Base-by-base conservation (phyloP, 2,113 vertebrate species). In the Tachycineta bicolor region DNA sequence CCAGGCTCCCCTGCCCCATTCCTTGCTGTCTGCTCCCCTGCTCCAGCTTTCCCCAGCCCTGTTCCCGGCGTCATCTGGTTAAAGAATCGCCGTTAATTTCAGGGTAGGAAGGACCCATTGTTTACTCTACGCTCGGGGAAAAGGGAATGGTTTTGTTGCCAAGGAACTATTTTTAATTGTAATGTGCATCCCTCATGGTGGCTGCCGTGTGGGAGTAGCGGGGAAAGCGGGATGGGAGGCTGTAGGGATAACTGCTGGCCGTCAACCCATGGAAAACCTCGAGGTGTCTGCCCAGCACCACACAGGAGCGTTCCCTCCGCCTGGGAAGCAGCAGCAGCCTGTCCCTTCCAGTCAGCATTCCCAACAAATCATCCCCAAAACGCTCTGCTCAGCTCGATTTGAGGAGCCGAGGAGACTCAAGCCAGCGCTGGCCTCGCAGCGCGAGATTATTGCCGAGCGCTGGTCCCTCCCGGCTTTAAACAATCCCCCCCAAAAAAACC, bases 161-260 rank as follows among this genome's bases (percentile, higher is more conserved):
- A 96, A 90, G 69, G 52, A 77, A 34, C 90, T 97, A 94, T 96
- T 97, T 96, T 96, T 95, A 96, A 67, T 83, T 33, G 39, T 86
- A 37, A 94, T 55, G 82, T 26, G 70, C 82, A 90, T 92, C 64
- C 93, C 80, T 68, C 3, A 44, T 26, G 90, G 82, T 29, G 52
- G 56, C 64, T 24, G 75, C 82, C 15, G 75, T 1, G 24, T 81
- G 79, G 76, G 90, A 90, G 59, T 0, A 52, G 56, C 87, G 53
- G 84, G 14, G 24, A 6, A 25, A 39, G 31, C 1, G 3, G 14
- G 56, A 13, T 9, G 74, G 60, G 49, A 65, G 34, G 28, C n/a
- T 3, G 22, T 7, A 4, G n/a, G 79, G 74, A 79, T 37, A 21
- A 58, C 29, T 5, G 10, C 87, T 9, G 41, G 3, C 14, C 59